Evolutionary conservation across 2,113 vertebrate genomes (phyloP).

Genomic region (Macquaria ambigua): DNA sequence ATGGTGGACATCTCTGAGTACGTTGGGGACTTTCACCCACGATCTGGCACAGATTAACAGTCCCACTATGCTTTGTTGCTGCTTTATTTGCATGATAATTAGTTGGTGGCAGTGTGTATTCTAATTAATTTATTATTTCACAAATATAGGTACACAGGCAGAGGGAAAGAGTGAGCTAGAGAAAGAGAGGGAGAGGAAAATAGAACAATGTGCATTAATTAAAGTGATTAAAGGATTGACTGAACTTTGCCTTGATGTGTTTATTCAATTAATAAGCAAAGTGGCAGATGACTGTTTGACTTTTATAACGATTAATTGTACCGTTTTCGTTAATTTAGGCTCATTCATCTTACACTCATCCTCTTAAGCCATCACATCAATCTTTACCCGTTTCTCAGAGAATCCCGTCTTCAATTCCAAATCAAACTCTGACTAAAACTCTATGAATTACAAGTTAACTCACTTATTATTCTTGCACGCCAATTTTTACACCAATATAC

Average conservation of each 20-base stretch:
- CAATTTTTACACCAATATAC: neutral
- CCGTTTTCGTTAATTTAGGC: conserved; percentile 72
- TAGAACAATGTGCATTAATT: conserved; percentile 87
- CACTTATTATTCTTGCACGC: too few relatives aligned
- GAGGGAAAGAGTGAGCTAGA: conserved; percentile 59
- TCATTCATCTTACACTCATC: conserved; percentile 65
- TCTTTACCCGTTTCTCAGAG: conserved; percentile 34
- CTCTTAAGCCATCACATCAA: conserved; percentile 54
- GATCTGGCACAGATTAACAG: conserved; percentile 84
- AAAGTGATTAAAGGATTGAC: conserved; percentile 86
- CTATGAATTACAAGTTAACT: neutral
- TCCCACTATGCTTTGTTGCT: conserved; percentile 80
- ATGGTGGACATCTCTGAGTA: conserved; percentile 84
- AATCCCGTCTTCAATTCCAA: neutral
- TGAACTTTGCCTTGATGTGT: conserved; percentile 89
- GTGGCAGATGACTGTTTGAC: conserved; percentile 84
- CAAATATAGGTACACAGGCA: conserved; percentile 77
- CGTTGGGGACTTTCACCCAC: conserved; percentile 87
- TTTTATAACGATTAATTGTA: conserved; percentile 79
- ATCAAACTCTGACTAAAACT: conserved; percentile 40
- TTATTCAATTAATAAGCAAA: conserved; percentile 91
- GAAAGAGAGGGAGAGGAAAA: conserved; percentile 64
- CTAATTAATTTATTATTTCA: conserved; percentile 86
- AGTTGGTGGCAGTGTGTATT: conserved; percentile 83
- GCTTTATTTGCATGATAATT: conserved; percentile 91